A percentile compares a stretch with the other conserved stretches of the same genome.
Evolutionary conservation across 35 echinoderm and acorn worm genomes (phyloP).

Genomic region (Nesometra sesokonis): DNA sequence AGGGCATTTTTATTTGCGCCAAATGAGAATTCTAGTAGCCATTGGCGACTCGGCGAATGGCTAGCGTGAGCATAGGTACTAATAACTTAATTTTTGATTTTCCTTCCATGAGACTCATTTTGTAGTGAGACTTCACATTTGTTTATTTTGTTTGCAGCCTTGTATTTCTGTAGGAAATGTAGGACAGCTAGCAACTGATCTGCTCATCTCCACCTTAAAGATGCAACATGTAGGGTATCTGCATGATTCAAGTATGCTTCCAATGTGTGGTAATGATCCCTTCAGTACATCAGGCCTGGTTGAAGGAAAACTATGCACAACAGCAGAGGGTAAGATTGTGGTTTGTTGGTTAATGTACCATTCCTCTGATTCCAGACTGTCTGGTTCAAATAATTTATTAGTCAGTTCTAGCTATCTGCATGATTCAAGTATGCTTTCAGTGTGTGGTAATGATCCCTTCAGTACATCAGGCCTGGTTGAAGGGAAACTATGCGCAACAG

Average conservation of each 20-base stretch:
- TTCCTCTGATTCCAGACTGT: no score
- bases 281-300: conserved; percentile 21
- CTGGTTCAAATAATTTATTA: no score
- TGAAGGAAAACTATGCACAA: conserved; percentile 53
- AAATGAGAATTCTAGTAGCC: no score
- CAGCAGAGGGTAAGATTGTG: conserved; percentile 66
- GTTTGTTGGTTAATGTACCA: no score
- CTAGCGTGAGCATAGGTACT: no score
- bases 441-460: conserved; percentile 94
- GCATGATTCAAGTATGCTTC: conserved; percentile 43
- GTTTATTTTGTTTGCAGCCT: conserved; percentile 53
- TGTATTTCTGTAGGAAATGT: conserved; percentile 88
- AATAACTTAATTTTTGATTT: no score
- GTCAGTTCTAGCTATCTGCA: conserved; percentile 38
- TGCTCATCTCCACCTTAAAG: conserved; percentile 68
- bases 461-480: conserved; percentile 10
- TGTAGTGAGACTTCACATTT: no score
- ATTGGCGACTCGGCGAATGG: no score
- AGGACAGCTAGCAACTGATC: conserved; percentile 73
- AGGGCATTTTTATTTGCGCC: no score
- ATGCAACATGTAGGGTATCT: conserved; percentile 68
- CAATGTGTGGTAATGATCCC: conserved; percentile 91
- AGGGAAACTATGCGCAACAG: conserved; percentile 53
- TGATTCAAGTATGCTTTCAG: conserved; percentile 47
- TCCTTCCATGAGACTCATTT: no score